Percentiles rank a stretch among this genome's conserved stretches.
Conservation (phyloP, 2,888 invertebrate species). For the Carpatolechia fugitivella region DNA sequence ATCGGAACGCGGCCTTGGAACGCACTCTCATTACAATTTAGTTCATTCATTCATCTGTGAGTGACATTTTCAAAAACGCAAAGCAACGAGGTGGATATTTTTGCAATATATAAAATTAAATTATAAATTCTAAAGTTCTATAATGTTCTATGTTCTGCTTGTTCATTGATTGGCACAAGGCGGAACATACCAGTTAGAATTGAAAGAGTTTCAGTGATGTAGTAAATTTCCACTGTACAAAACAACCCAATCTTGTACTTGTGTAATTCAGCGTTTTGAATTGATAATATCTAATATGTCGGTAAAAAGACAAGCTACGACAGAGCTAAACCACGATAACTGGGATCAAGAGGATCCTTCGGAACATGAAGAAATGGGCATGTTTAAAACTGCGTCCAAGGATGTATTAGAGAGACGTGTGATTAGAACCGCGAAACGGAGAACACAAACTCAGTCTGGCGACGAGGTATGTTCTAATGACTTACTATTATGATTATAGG, state of each 20-base stretch:
- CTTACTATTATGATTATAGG: too few species aligned
- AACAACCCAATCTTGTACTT: background rate
- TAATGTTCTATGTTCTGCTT: background rate
- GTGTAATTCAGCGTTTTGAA: background rate
- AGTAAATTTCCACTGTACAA: background rate
- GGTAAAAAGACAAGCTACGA: slow-evolving; percentile 85
- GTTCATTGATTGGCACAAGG: background rate
- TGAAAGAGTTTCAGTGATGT: background rate
- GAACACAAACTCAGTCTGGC: slow-evolving; percentile 46
- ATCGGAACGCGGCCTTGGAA: too few species aligned
- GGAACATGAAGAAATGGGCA: slow-evolving; percentile 84
- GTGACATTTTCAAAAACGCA: background rate
- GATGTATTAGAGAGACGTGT: slow-evolving; percentile 87
- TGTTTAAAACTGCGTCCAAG: slow-evolving; percentile 81
- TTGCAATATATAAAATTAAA: too few species aligned
- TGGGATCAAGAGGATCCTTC: slow-evolving; percentile 89
- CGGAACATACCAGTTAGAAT: background rate
- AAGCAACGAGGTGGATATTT: background rate
- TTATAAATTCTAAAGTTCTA: too few species aligned
- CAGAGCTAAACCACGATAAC: slow-evolving; percentile 89
- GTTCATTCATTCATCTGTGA: too few species aligned
- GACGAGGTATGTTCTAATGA: slow-evolving; percentile 41
- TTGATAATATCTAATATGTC: slow-evolving; percentile 76
- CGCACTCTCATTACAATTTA: too few species aligned
- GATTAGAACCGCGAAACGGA: slow-evolving; percentile 88